A percentile compares a stretch with the other conserved stretches of the same genome.
Evolutionary conservation across 2,797 vertebrate genomes (phyloP).

Genomic region (Sebastolobus altivelis): DNA sequence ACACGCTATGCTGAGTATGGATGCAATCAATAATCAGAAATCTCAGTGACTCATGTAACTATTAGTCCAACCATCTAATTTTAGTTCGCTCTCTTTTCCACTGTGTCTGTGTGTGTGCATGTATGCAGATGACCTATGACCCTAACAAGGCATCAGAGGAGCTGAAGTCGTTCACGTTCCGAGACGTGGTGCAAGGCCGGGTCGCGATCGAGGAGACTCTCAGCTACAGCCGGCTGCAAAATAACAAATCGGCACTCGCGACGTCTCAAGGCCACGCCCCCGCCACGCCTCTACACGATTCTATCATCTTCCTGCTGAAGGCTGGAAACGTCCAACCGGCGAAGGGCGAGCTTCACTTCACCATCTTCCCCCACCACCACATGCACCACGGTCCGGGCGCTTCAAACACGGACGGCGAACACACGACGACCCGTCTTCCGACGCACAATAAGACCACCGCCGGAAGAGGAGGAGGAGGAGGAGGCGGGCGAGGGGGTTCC

Average conservation of each 20-base stretch:
- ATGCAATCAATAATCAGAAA: neutral
- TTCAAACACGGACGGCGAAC: slow-evolving; percentile 49
- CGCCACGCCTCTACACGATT: slow-evolving; percentile 85
- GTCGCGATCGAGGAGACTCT: slow-evolving; percentile 86
- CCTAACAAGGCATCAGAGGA: slow-evolving; percentile 73
- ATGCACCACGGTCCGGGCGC: slow-evolving; percentile 60
- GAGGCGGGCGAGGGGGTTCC: slow-evolving; percentile 37
- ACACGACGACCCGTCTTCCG: slow-evolving; percentile 34
- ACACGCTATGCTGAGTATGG: neutral
- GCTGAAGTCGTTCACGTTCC: slow-evolving; percentile 86
- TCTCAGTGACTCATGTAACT: neutral
- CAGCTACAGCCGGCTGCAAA: slow-evolving; percentile 72
- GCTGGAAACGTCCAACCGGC: slow-evolving; percentile 91
- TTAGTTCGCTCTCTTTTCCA: slow-evolving; percentile 1
- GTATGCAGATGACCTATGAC: slow-evolving; percentile 73
- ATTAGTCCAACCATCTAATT: neutral
- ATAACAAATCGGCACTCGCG: slow-evolving; percentile 55
- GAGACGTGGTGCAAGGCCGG: slow-evolving; percentile 88
- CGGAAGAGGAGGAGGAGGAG: neutral
- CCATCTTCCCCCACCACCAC: slow-evolving; percentile 85
- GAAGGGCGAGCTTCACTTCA: slow-evolving; percentile 86
- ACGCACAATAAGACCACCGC: slow-evolving; percentile 62
- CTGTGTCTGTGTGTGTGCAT: slow-evolving; percentile 33
- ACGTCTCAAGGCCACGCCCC: slow-evolving; percentile 70
- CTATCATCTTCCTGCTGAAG: slow-evolving; percentile 89